Base-by-base conservation (phyloP, 2,888 invertebrate genomes). In the Drosophila hamatofila region DNA sequence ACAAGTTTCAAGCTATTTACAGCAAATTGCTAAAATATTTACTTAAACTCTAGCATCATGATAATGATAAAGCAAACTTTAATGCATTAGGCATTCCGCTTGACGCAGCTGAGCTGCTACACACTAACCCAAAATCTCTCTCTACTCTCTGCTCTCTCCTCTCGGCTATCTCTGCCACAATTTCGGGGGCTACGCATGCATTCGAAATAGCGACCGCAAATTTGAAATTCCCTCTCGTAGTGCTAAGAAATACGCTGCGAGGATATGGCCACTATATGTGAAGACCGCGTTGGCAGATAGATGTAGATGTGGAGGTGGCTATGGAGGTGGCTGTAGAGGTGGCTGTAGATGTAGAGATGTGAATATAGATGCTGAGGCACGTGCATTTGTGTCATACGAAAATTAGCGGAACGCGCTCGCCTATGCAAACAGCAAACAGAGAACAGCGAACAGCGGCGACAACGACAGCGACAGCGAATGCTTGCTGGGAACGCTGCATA, bases 321-420 rank as follows among this genome's bases (percentile, higher is more conserved):
- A 16, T 30, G 12, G n/a, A 30, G 12, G 30, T 27, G n/a, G n/a
- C n/a, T n/a, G n/a, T n/a, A n/a, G n/a, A n/a, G n/a, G n/a, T n/a
- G n/a, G n/a, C n/a, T n/a, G n/a, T n/a, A n/a, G n/a, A n/a, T n/a
- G n/a, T n/a, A n/a, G n/a, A 14, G n/a, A 18, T 49, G 48, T 21
- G 51, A 21, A 54, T n/a, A 12, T 35, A 27, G 54, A 35, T 58
- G 37, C 39, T 35, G 23, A 57, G 57, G 57, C 55, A 59, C 58
- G 62, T 58, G 70, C 56, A 61, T 61, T 71, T 64, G 70, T 42
- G 65, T 41, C 61, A 55, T 21, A 59, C 51, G 65, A 65, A 77
- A 76, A 75, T 75, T 75, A 77, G 78, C 78, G 62, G 46, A 79
- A 63, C 60, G 52, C 61, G 35, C 33, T 65, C 57, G 54, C 21